Evolutionary conservation across 1,140 invertebrate genomes (phyloP).

Genomic region (Condylostylus longicornis): DNA sequence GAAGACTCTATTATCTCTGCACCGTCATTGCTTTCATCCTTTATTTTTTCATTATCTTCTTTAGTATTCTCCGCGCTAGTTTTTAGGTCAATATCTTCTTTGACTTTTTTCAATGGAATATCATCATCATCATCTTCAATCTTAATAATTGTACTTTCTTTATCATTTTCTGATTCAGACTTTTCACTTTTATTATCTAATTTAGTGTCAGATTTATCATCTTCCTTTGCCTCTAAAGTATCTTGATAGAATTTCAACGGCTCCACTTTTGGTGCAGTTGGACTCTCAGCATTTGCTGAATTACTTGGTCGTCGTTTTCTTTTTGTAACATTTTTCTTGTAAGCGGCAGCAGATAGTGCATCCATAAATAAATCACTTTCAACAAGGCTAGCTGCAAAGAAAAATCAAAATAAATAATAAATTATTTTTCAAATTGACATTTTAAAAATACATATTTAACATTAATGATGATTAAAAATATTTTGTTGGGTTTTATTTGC

Average conservation of each 20-base stretch:
- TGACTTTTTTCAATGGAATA: conserved; percentile 28
- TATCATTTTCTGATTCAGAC: conserved; percentile 27
- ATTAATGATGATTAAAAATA: neutral
- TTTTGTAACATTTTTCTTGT: conserved; percentile 57
- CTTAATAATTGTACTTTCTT: conserved; percentile 30
- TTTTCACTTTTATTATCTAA: conserved; percentile 25
- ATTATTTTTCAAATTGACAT: neutral
- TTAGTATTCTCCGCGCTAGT: conserved; percentile 18
- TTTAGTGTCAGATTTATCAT: conserved; percentile 17
- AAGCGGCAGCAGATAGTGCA: conserved; percentile 55
- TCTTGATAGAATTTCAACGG: conserved; percentile 83
- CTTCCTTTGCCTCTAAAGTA: conserved; percentile 56
- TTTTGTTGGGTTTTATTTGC: neutral
- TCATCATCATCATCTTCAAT: conserved; percentile 27
- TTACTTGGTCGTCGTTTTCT: conserved; percentile 52
- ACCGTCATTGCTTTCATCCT: conserved; percentile 8
- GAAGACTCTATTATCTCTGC: too few relatives aligned
- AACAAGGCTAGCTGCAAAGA: conserved; percentile 58
- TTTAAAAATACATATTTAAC: neutral
- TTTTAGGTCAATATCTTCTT: conserved; percentile 26
- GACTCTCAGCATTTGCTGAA: conserved; percentile 40
- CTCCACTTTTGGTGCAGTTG: conserved; percentile 27
- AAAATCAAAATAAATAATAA: conserved; percentile 16
- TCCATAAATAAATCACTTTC: conserved; percentile 89
- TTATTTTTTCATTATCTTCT: conserved; percentile 4